Percentiles rank a stretch among this genome's conserved stretches.
Conservation (phyloP, 2,888 invertebrate species). For the Stenoptilia bipunctidactyla region DNA sequence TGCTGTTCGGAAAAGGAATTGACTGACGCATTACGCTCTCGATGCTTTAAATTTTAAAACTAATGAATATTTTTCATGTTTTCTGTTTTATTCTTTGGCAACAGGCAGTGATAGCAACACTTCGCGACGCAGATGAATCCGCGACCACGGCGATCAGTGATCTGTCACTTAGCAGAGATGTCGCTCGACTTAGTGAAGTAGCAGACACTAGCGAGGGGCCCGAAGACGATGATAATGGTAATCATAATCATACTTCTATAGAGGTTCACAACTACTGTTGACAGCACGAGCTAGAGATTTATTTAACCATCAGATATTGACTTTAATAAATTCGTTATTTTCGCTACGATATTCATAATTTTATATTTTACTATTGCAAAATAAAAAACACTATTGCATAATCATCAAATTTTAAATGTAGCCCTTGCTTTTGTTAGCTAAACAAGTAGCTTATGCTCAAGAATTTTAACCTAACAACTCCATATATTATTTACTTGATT, state of each 20-base stretch:
- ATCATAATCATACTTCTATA: conserved; percentile 24
- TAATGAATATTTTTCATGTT: too few relatives aligned
- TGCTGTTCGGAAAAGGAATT: not conserved
- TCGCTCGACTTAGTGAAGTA: conserved; percentile 78
- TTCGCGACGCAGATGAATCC: conserved; percentile 76
- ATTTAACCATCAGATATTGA: too few relatives aligned
- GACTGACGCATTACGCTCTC: not conserved
- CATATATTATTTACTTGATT: too few relatives aligned
- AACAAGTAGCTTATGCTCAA: conserved; percentile 2
- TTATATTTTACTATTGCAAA: too few relatives aligned
- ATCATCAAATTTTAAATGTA: conserved; percentile 1
- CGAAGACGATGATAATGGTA: conserved; percentile 81
- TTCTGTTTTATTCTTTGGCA: conserved; percentile 7
- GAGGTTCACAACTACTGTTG: too few relatives aligned
- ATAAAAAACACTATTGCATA: too few relatives aligned
- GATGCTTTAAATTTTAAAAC: not conserved
- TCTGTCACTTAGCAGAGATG: conserved; percentile 74
- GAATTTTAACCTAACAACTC: too few relatives aligned
- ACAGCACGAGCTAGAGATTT: too few relatives aligned
- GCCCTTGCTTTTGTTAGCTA: conserved; percentile 18
- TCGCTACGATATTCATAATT: too few relatives aligned
- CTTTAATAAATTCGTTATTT: too few relatives aligned
- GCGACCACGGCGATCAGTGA: conserved; percentile 65
- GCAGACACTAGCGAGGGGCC: conserved; percentile 79
- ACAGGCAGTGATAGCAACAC: conserved; percentile 61